Conservation (phyloP, 2,797 vertebrate species). For the Podarcis siculus region DNA sequence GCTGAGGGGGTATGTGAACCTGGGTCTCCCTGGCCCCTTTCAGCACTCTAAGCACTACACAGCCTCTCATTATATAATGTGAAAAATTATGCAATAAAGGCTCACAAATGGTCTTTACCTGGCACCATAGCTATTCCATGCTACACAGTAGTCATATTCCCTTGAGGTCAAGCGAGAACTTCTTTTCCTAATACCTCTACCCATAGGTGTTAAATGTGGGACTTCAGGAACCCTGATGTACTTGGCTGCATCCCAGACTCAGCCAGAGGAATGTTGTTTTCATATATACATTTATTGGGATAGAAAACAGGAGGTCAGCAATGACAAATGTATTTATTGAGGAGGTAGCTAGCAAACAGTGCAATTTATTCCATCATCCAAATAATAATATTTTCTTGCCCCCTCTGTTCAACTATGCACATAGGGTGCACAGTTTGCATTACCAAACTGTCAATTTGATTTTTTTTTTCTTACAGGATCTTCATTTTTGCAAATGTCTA, state of each 20-base stretch:
- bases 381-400: conserved; percentile 22
- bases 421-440: background rate
- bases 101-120: background rate
- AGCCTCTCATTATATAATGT: background rate
- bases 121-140: background rate
- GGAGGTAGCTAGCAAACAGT: background rate
- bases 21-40: background rate
- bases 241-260: background rate
- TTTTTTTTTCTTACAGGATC: background rate
- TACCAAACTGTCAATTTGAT: conserved; percentile 28
- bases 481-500: conserved; percentile 39
- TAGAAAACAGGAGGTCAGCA: conserved; percentile 20
- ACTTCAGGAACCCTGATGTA: background rate
- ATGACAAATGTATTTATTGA: background rate
- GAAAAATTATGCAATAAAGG: background rate
- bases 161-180: background rate
- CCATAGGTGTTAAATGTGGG: background rate
- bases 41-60: background rate
- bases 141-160: background rate
- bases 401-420: conserved; percentile 4
- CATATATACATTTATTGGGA: background rate
- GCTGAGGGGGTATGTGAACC: background rate
- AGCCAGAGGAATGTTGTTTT: background rate
- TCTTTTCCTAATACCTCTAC: background rate
- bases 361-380: conserved; percentile 10